Evolutionary conservation across 92 coral and sea anemone species (phyloP), one percentile per base, ranked within the genome.

Genomic region (Paramuricea clavata): DNA sequence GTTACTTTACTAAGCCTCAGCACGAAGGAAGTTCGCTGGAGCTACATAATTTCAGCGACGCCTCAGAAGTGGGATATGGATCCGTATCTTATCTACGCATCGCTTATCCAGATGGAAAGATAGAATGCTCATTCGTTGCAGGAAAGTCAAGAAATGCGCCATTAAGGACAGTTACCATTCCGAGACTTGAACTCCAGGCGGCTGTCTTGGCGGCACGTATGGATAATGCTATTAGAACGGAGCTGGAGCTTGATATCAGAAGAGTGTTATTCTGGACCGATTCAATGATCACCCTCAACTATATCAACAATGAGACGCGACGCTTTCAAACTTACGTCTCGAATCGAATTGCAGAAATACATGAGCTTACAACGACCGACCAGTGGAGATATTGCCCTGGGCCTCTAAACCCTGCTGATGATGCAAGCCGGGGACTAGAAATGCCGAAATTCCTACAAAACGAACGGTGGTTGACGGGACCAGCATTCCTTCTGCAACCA

Each of bases 101-200:
- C 7, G 83, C 36, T 44, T 75, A 89, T 44, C 87, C 89, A 6
- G 93, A 89, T 71, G 83, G 81, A 17, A 39, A 41, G 16, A 64
- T 72, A 0, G 86, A 85, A 27, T 92, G 95, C 70, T 56, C 95
- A 34, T 92, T 94, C 39, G 67, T 94, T n/a, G 75, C 49, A 2
- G 95, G 90, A 42, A 94, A 90, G 69, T 89, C 90, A 27, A 73
- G 95, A 33, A 87, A 81, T 26, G 94, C 95, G 1, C 92, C 97
- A 1, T 49, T 93, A 1, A 82, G 79, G 76, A 79, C 68, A 21
- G 72, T 83, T 17, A 93, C 83, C 28, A 85, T 91, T 19, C 96
- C 94, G 47, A 49, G 91, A 74, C 91, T 88, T 49, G 94, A 93
- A 74, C 87, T 93, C 6, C 94, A 93, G 65, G 89, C 87, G 31